Conservation (phyloP, 1,140 invertebrate species). For the Metaphire vulgaris region DNA sequence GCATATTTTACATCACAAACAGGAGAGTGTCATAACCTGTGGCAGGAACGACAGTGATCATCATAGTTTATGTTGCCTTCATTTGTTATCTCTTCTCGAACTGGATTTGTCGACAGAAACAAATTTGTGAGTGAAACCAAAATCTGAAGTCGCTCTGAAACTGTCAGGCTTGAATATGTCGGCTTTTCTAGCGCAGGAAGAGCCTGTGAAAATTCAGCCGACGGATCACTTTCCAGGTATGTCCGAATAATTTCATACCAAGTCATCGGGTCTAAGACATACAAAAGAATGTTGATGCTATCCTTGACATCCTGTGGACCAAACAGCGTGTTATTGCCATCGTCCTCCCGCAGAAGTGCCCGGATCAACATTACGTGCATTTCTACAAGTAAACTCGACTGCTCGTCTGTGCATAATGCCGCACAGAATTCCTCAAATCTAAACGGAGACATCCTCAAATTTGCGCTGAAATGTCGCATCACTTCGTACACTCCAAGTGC, state of each 20-base stretch:
- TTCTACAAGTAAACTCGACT: constrained; percentile 80
- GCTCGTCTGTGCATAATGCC: constrained; percentile 81
- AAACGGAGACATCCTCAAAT: constrained; percentile 85
- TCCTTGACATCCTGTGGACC: constrained; percentile 93
- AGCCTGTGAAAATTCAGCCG: constrained; percentile 61
- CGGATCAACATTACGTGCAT: constrained; percentile 86
- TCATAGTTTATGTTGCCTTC: constrained; percentile 88
- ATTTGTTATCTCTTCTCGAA: constrained; percentile 83
- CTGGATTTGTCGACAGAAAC: constrained; percentile 85
- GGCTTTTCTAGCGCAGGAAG: constrained; percentile 40
- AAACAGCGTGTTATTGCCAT: constrained; percentile 87
- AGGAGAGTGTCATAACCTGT: too few species aligned
- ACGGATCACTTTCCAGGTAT: constrained; percentile 62
- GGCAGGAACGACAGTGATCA: constrained; percentile 89
- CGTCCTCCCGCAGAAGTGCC: constrained; percentile 84
- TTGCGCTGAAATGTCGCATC: constrained; percentile 77
- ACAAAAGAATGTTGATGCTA: constrained; percentile 84
- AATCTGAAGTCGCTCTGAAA: constrained; percentile 76
- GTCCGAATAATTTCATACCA: constrained; percentile 85
- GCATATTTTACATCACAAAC: too few species aligned
- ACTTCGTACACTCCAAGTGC: constrained; percentile 74
- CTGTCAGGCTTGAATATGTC: constrained; percentile 73
- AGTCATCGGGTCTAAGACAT: constrained; percentile 84
- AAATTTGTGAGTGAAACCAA: constrained; percentile 86
- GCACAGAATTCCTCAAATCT: constrained; percentile 93